These are phyloP conservation scores for Flabesymbios commensalis DNA, from an alignment of 2,888 invertebrate genomes.

Conservation along the genomic window DNA sequence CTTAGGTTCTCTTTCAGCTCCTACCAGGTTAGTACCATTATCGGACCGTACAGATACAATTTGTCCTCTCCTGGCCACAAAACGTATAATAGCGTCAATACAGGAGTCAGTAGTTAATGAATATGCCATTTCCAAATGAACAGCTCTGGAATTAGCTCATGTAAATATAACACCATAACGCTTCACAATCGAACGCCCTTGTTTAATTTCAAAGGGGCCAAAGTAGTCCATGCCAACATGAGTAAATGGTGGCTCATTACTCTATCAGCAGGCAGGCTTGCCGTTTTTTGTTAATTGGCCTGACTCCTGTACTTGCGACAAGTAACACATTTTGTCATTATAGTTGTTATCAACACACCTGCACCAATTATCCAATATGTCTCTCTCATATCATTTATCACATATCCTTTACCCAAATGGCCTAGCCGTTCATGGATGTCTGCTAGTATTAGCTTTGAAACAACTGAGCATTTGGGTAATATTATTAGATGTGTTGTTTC, in stretches of 20 bases:
- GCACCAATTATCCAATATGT: background rate
- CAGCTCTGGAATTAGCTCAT: background rate
- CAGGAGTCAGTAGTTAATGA: background rate
- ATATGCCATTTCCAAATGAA: background rate
- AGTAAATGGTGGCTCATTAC: conserved; percentile 4
- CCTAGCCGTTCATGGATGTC: background rate
- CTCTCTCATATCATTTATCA: background rate
- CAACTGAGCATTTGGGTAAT: background rate
- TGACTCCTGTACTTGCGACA: background rate
- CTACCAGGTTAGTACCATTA: conserved; percentile 3
- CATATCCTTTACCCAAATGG: background rate
- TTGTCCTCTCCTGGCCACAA: background rate
- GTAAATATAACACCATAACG: conserved; percentile 24
- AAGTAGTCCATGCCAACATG: conserved; percentile 29
- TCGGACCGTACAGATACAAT: background rate
- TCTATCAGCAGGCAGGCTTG: conserved; percentile 1
- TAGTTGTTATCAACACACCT: background rate
- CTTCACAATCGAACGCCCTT: conserved; percentile 23
- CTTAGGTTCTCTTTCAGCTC: background rate
- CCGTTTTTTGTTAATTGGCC: conserved; percentile 2
- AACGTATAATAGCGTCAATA: background rate
- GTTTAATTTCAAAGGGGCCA: conserved; percentile 32
- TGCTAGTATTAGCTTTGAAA: background rate
- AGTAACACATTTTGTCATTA: background rate
- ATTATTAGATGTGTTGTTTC: background rate